Base-by-base conservation (phyloP, 2,797 vertebrate genomes). In the Otus scops region DNA sequence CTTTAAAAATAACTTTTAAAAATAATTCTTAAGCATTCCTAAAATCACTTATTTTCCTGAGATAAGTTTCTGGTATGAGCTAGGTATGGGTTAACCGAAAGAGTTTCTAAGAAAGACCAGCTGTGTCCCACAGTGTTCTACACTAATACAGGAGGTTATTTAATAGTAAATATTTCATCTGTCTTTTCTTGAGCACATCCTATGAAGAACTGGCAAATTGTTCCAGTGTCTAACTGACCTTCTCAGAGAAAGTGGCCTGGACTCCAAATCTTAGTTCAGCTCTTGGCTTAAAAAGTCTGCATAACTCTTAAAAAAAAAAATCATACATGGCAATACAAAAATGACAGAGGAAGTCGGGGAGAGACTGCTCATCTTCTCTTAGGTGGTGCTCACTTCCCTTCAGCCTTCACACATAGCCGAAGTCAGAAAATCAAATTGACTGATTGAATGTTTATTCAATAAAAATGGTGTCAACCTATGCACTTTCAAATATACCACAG, bases 201-300 rank as follows among this genome's bases (percentile, higher is more conserved):
- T 75, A 36, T 36, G 19, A 93, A 28, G 67, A 73, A 70, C 74
- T 75, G 83, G n/a, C 43, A 92, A 92, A 79, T n/a, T 81, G 53
- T 64, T 80, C 45, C 64, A 93, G 3, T 78, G 38, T 73, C 43
- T 91, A 79, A 93, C 1, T 76, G 45, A 92, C 30, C 32, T 91
- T 67, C 36, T 63, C 53, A 67, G 41, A 34, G 24, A 84, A 95
- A 94, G 83, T 23, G 6, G 7, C 68, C 32, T 11, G 18, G 50
- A 86, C 63, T 73, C 32, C n/a, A 56, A 83, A 84, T 67, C 73
- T 51, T 73, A 64, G 9, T 93, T 78, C 41, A 91, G 38, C 30
- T 91, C 57, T 69, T 56, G 39, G 12, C 80, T 97, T 68, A 70
- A 94, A 43, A 96, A 85, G 57, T 78, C 87, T 77, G 51, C 32